A percentile compares a stretch with the other conserved stretches of the same genome.
Conservation (phyloP, 2,113 vertebrate genomes). For the Microtus oregoni region DNA sequence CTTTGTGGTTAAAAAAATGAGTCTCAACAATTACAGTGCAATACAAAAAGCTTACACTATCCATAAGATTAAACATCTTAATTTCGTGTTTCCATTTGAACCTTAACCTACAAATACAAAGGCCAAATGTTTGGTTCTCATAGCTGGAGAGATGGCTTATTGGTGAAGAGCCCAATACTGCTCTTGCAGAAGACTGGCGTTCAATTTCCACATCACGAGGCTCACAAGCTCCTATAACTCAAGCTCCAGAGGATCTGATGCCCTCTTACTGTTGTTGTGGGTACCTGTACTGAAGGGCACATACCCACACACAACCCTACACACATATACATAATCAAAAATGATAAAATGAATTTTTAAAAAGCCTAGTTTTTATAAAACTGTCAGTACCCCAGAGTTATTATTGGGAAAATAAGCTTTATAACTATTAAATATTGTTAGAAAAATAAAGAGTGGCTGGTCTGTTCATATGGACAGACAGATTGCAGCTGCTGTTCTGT, state of each 20-base stretch:
- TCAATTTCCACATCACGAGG: background rate
- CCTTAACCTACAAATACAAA: conserved; percentile 40
- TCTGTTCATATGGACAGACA: background rate
- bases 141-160: too few relatives aligned
- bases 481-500: background rate
- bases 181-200: background rate
- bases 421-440: background rate
- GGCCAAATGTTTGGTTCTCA: background rate
- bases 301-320: too few relatives aligned
- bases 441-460: conserved; percentile 10
- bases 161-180: background rate
- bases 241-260: background rate
- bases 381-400: background rate
- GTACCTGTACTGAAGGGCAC: background rate
- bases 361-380: background rate
- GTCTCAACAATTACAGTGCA: conserved; percentile 10
- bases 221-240: background rate
- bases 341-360: background rate
- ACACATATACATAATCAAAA: background rate
- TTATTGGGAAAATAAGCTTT: background rate
- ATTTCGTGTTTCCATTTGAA: conserved; percentile 63
- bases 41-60: background rate
- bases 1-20: conserved; percentile 56
- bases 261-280: background rate
- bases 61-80: conserved; percentile 63